A percentile compares a stretch with the other conserved stretches of the same genome.
Conservation (phyloP, 2,797 vertebrate genomes). For the Tamandua tetradactyla region DNA sequence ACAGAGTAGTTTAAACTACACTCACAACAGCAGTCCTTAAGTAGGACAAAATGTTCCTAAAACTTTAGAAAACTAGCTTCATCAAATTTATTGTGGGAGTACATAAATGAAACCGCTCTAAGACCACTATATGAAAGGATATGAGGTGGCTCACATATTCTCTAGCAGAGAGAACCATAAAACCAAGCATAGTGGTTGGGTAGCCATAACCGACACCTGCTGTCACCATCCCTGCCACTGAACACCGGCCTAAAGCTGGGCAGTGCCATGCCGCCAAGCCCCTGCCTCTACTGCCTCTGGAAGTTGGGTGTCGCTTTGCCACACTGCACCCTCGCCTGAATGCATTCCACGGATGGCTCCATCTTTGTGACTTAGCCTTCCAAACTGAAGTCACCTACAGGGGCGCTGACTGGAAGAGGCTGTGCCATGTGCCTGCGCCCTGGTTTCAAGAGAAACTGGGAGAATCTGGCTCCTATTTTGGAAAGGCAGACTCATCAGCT, state of each 20-base stretch:
- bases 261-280: too few relatives aligned
- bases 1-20: background rate
- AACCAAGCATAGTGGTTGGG: background rate
- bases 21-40: background rate
- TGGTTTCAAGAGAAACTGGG: background rate
- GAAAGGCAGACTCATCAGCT: background rate
- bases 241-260: background rate
- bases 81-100: conserved; percentile 43
- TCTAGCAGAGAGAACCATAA: conserved; percentile 1
- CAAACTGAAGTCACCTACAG: background rate
- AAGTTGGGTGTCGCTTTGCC: background rate
- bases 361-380: background rate
- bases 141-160: background rate
- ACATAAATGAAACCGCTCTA: conserved; percentile 39
- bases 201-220: background rate
- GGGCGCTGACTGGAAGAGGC: background rate
- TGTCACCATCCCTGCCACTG: background rate
- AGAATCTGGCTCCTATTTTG: background rate
- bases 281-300: background rate
- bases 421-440: background rate
- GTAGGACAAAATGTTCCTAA: conserved; percentile 39
- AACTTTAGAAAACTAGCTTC: conserved; percentile 21
- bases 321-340: background rate
- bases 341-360: background rate
- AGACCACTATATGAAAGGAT: background rate